Evolutionary conservation across 2,888 invertebrate genomes (phyloP), one percentile per base, ranked within the genome.

Genomic region (Parnassius glacialis): DNA sequence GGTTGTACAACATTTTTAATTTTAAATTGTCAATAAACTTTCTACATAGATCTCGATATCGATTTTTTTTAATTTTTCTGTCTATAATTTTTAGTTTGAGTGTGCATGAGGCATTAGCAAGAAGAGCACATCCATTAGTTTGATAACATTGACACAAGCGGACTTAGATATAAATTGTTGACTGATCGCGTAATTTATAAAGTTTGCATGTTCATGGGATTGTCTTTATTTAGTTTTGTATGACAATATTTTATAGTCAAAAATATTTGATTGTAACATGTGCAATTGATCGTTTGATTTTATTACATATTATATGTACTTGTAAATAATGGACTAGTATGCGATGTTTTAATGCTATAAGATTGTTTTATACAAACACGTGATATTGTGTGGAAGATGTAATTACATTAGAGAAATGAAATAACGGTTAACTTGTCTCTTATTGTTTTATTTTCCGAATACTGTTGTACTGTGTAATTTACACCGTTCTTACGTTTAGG

Each of bases 101-200:
- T 48, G 59, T n/a, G 45, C 10, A 54, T 16, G 54, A 20, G 54
- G 54, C 43, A 54, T 43, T 43, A 10, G 11, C 47, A 47, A n/a
- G 13, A n/a, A 9, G 3, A 2, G 51, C 48, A 48, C 10, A 16
- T n/a, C 9, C 3, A 54, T 43, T 10, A 13, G 9, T 42, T 54
- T 42, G 3, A 20, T 16, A 54, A 20, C 5, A 44, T n/a, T n/a
- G 50, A 13, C 25, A 51, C 52, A 13, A 25, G 60, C 55, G 13
- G 63, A 53, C 60, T 55, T 71, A 65, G 64, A 68, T 48, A 16
- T 70, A 70, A n/a, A 71, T 71, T 78, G 81, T 85, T 83, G 88
- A 87, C 87, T 87, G 88, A 86, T 80, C 83, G 83, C 81, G 82
- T 87, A 81, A 85, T 85, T 85, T 85, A 84, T 85, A 74, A 78